Conservation (phyloP, 2,113 vertebrate species). For the Meriones unguiculatus region DNA sequence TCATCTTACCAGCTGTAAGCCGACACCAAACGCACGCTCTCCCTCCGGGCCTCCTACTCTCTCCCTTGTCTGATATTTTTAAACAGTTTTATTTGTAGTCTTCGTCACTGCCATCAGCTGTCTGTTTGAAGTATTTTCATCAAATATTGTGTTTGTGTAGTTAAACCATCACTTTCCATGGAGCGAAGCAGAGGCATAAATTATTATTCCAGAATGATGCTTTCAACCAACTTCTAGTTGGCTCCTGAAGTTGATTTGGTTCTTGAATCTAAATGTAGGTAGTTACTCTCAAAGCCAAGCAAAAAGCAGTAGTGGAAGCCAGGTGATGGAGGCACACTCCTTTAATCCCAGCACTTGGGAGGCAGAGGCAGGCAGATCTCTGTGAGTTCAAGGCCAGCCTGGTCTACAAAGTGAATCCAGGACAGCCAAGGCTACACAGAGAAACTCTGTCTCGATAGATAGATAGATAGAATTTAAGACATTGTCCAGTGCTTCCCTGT, state of each 20-base stretch:
- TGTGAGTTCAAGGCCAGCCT: background rate
- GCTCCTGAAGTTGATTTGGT: background rate
- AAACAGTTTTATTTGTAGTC: conserved; percentile 73
- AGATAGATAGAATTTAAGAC: background rate
- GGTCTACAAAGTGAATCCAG: background rate
- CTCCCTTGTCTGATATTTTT: conserved; percentile 70
- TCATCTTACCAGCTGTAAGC: background rate
- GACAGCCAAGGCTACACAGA: background rate
- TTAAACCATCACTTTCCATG: conserved; percentile 16
- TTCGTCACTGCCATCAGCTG: conserved; percentile 72
- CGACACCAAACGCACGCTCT: conserved; percentile 24
- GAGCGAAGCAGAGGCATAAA: conserved; percentile 46
- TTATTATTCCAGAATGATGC: conserved; percentile 1
- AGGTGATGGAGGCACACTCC: background rate
- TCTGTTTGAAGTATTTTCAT: conserved; percentile 72
- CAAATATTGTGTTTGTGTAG: conserved; percentile 64
- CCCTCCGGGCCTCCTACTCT: conserved; percentile 61
- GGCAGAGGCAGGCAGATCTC: background rate
- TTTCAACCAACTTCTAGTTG: conserved; percentile 48
- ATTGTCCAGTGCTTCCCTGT: background rate
- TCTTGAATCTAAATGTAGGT: background rate
- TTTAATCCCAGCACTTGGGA: background rate
- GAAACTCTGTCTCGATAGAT: background rate
- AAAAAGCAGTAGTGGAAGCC: background rate
- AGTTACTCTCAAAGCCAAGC: background rate